Base-by-base conservation (phyloP, 1,140 invertebrate species). In the Drosophila novamexicana region DNA sequence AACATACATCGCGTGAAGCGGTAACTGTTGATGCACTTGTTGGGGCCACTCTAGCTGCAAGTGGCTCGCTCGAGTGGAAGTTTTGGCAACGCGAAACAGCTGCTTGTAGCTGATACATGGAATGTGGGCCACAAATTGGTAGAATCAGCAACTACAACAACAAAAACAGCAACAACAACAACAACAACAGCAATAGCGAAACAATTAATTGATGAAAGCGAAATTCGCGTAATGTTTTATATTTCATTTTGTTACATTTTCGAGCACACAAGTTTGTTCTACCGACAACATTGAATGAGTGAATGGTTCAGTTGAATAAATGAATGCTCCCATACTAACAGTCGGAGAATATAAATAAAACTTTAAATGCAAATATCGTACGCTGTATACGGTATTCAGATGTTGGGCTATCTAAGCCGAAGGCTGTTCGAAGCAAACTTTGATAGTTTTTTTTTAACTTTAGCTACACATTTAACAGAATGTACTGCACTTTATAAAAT, bases 71-170 rank as follows among this genome's bases (percentile, higher is more conserved):
- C 78, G 68, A 72, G 67, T 71, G 71, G 47, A 82, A 79, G 54
- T 72, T 76, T 62, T 67, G 61, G 74, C 47, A 79, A 14, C 40
- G 64, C 39, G 58, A 10, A 9, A 37, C 10, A 44, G n/a, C 45
- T 18, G 37, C 40, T 9, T 36, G 36, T 14, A 39, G 34, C 53
- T 37, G 36, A 61, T 56, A 64, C 59, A 47, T 54, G 47, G 68
- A 75, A 75, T 81, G 63, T 78, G 69, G 70, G 62, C 69, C 78
- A 83, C 80, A 75, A 70, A 39, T 76, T 70, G 64, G 54, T 47
- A 42, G 10, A n/a, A 53, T 29, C n/a, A 75, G 22, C 32, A 18
- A 18, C 18, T 18, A 14, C 47, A 71, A 9, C 44, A 72, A 45
- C 62, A 73, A 42, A 62, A 78, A 36, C 42, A 69, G 29, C 36